Evolutionary conservation across 2,113 vertebrate genomes (phyloP), one percentile per base, ranked within the genome.

Genomic region (Columba janthina): DNA sequence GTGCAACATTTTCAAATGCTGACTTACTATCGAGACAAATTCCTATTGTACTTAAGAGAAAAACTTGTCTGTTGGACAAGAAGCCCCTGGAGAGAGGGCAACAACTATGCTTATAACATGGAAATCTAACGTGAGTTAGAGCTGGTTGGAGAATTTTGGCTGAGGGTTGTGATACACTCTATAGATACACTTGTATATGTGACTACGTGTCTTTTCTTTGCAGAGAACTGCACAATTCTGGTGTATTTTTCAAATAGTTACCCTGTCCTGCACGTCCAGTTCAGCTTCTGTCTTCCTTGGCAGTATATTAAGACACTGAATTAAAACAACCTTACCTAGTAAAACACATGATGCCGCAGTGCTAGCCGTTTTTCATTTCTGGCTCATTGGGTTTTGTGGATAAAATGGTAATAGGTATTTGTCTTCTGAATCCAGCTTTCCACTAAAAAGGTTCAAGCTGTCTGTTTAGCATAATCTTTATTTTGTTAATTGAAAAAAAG

Each of bases 341-440:
- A 29, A 54, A 66, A 46, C 8, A 28, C 13, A 24, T 40, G 34
- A 46, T 46, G 26, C 36, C 21, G 25, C 25, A 61, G 36, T 20
- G 11, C 38, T 81, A 25, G 15, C 29, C 24, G 9, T 31, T 76
- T 79, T 66, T 46, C 2, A 28, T 94, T 97, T 97, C 93, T 96
- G 94, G 72, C 81, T 97, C 85, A 91, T 93, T 94, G 89, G 29
- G 34, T 97, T 97, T 96, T 95, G 94, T 97, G 93, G 93, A 93
- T 95, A 93, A 96, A 96, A 86, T 79, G 95, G 90, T 88, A 95
- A 86, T 66, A 97, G 77, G 84, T 97, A 96, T 94, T 94, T 96
- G 89, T 90, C 83, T 96, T 96, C 81, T 94, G 81, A 82, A 96
- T 93, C 92, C 75, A 36, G 8, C 74, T 97, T 97, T 94, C 58